Percentiles rank a stretch among this genome's conserved stretches.
phyloP scores from a whole-genome alignment of 2,888 invertebrate species.

The Thyatira batis region DNA sequence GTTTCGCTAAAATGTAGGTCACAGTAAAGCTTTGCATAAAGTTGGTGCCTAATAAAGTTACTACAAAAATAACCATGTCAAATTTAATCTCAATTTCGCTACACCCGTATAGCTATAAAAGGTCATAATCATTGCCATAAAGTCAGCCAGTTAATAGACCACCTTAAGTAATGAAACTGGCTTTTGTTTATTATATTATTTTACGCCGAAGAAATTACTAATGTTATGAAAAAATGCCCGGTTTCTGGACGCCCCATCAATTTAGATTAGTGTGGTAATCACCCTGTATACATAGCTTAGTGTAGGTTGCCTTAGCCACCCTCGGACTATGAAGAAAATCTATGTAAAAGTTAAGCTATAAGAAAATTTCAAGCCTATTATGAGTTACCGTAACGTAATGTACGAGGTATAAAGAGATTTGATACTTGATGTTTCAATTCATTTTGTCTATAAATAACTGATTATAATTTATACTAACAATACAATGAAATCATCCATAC shows the following conservation, averaged over 20 bases:
- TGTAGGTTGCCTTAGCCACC: slow-evolving; percentile 48
- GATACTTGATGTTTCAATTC: slow-evolving; percentile 41
- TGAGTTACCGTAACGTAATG: slow-evolving; percentile 62
- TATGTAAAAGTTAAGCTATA: slow-evolving; percentile 75
- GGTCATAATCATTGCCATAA: slow-evolving; percentile 49
- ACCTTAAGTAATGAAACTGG: slow-evolving; percentile 76
- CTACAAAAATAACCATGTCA: slow-evolving; percentile 19
- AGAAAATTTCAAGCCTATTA: slow-evolving; percentile 79
- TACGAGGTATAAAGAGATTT: slow-evolving; percentile 31
- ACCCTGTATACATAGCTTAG: slow-evolving; percentile 44
- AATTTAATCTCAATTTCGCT: slow-evolving; percentile 42
- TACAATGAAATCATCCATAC: too few relatives aligned
- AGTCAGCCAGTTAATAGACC: slow-evolving; percentile 50
- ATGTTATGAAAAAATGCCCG: slow-evolving; percentile 75
- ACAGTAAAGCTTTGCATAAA: not conserved
- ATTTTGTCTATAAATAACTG: not conserved
- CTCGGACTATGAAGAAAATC: slow-evolving; percentile 70
- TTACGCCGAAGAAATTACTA: slow-evolving; percentile 78
- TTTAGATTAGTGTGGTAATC: slow-evolving; percentile 79
- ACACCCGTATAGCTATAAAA: slow-evolving; percentile 39
- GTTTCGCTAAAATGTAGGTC: not conserved
- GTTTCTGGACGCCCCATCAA: slow-evolving; percentile 79
- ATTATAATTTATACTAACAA: too few relatives aligned
- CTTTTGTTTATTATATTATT: slow-evolving; percentile 76
- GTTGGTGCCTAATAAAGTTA: not conserved